A percentile compares a stretch with the other conserved stretches of the same genome.
Evolutionary conservation across 2,888 invertebrate species (phyloP).

Genomic region (Thelaira solivaga): DNA sequence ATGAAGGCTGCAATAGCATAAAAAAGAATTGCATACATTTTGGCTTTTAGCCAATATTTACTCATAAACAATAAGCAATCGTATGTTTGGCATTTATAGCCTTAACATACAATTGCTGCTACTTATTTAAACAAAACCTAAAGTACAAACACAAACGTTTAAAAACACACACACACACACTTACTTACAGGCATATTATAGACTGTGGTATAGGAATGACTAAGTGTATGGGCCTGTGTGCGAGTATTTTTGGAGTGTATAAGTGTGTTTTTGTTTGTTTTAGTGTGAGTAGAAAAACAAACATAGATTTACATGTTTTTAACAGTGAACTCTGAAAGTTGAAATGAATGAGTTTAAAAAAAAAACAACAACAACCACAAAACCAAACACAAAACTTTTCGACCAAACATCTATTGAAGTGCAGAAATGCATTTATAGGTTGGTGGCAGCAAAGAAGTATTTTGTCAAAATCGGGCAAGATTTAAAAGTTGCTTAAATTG

Average conservation of each 20-base stretch:
- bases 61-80: conserved; percentile 60
- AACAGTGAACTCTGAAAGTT: conserved; percentile 38
- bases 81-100: conserved; percentile 61
- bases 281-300: conserved; percentile 26
- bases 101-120: conserved; percentile 55
- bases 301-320: conserved; percentile 50
- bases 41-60: conserved; percentile 60
- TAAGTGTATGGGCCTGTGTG: neutral
- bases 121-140: conserved; percentile 46
- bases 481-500: neutral
- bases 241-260: neutral
- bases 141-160: conserved; percentile 36
- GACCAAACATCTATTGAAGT: conserved; percentile 52
- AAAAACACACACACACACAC: no score
- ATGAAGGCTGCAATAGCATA: conserved; percentile 25
- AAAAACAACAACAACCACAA: neutral
- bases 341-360: conserved; percentile 1
- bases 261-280: neutral
- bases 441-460: conserved; percentile 14
- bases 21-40: conserved; percentile 46
- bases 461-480: neutral
- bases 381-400: conserved; percentile 50
- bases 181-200: neutral
- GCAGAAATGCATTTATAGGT: conserved; percentile 57
- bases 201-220: no score